A percentile compares a stretch with the other conserved stretches of the same genome.
Evolutionary conservation across 2,888 invertebrate species (phyloP).

Genomic region (Abrostola triplasia): DNA sequence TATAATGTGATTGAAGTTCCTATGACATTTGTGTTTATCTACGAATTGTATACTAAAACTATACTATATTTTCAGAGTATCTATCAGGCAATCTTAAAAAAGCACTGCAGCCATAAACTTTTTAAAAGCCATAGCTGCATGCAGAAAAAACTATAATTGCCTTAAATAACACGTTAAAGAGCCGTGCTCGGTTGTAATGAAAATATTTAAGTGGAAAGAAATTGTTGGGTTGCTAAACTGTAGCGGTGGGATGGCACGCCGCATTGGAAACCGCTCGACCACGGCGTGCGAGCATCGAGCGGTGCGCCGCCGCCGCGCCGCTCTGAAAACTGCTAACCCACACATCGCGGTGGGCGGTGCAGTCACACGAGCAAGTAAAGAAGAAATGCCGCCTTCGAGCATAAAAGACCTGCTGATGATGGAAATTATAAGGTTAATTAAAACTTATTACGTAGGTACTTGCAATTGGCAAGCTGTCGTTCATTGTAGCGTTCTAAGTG

Average conservation of each 20-base stretch:
- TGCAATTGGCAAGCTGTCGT: too few relatives aligned
- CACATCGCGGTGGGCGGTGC: neutral
- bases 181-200: neutral
- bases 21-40: too few relatives aligned
- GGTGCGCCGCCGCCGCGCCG: neutral
- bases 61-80: too few relatives aligned
- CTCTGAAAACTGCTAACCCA: neutral
- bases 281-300: neutral
- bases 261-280: neutral
- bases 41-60: too few relatives aligned
- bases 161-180: neutral
- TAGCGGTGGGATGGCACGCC: neutral
- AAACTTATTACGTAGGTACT: too few relatives aligned
- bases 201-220: slow-evolving; percentile 1
- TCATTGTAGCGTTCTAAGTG: too few relatives aligned
- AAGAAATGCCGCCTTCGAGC: neutral
- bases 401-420: neutral
- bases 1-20: too few relatives aligned
- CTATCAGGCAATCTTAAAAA: too few relatives aligned
- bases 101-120: neutral
- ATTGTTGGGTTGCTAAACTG: neutral
- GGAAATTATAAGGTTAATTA: too few relatives aligned
- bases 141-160: neutral
- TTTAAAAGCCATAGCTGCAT: neutral
- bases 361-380: too few relatives aligned